phyloP scores from a whole-genome alignment of 2,113 vertebrate species.

The Capricornis sumatraensis region DNA sequence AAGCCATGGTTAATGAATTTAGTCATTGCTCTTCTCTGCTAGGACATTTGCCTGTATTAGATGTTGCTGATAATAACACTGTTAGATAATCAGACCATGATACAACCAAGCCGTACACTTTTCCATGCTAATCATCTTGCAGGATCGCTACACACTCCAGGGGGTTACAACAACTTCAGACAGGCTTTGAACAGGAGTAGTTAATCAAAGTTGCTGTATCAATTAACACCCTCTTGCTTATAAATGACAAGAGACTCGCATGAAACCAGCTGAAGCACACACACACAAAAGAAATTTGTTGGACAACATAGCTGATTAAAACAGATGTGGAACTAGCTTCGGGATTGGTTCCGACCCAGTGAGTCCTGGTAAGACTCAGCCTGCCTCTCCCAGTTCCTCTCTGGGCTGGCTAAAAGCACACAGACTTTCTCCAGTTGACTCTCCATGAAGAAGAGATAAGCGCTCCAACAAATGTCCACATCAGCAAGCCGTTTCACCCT shows the following conservation, averaged over 20 bases:
- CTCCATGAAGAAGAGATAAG: neutral
- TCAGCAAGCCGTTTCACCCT: neutral
- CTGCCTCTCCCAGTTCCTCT: neutral
- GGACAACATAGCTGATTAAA: neutral
- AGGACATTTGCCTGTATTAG: conserved; percentile 11
- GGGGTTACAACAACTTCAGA: neutral
- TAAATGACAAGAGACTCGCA: neutral
- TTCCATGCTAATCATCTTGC: neutral
- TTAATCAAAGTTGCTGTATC: conserved; percentile 34
- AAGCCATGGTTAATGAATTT: conserved; percentile 33
- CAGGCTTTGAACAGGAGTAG: neutral
- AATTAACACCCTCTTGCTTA: conserved; percentile 2
- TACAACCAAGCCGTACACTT: neutral
- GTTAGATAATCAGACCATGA: conserved; percentile 40
- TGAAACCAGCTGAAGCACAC: neutral
- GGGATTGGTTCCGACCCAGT: accelerated
- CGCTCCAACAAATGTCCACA: neutral
- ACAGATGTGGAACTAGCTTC: neutral
- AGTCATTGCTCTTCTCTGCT: neutral
- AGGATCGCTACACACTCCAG: neutral
- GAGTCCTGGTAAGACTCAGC: neutral
- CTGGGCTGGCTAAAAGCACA: neutral
- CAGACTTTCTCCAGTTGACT: neutral
- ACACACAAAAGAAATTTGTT: neutral
- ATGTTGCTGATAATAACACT: conserved; percentile 15